Evolutionary conservation across 2,888 invertebrate species (phyloP), one percentile per base, ranked within the genome.

Genomic region (Microctonus brassicae): DNA sequence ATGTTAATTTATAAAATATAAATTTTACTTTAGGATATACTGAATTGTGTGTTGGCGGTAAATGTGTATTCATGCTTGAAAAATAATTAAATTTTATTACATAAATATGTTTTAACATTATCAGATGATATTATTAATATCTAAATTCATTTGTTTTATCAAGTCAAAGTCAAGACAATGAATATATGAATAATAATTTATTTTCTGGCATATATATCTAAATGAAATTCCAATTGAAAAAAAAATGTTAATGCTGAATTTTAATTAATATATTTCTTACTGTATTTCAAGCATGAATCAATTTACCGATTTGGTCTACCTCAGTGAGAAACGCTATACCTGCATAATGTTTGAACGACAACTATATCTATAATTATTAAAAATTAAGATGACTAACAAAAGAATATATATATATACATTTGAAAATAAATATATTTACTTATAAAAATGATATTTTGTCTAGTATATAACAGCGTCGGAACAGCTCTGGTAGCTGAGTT

Each of bases 241-340:
- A n/a, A n/a, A n/a, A n/a, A n/a, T n/a, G 1, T 24, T 33, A 1
- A 26, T 24, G 20, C 3, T 24, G 34, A 24, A 29, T 39, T 39
- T 62, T 33, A 33, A 24, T 13, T 24, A n/a, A 24, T 26, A 13
- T 4, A 36, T 55, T 53, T 55, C 5, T 24, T 1, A 29, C 11
- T 63, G 55, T 65, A 70, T 69, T 64, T 72, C 69, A 71, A 76
- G 74, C 75, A 73, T 70, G 69, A 72, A 73, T 73, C 76, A 79
- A 78, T 77, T 79, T 76, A 80, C 81, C 82, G 81, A 84, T 80
- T 81, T 80, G 79, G 82, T 83, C 84, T 84, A 84, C 84, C 83
- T 84, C 84, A 84, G 77, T 80, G 82, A 77, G 79, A 83, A 83
- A 83, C 80, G 79, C 80, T 83, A 81, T 83, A 83, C 79, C 82